Percentiles rank a stretch among this genome's conserved stretches.
phyloP scores from a whole-genome alignment of 2,888 invertebrate species.

The Sisyra nigra region DNA sequence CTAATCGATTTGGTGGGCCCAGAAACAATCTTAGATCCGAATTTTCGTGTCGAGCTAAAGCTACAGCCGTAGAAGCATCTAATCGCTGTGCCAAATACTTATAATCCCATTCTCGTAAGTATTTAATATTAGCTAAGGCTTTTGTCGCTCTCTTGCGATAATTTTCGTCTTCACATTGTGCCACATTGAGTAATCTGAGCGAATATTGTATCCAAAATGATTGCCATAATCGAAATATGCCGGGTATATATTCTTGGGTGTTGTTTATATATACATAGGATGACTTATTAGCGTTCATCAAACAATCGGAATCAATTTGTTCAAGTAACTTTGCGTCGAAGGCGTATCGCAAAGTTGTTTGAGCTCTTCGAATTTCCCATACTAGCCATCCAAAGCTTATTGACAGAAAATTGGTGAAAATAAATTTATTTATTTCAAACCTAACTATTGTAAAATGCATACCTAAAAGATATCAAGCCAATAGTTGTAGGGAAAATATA shows the following conservation, averaged over 20 bases:
- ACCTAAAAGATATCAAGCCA: too few species aligned
- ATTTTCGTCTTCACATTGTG: slow-evolving; percentile 42
- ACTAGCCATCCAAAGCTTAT: not conserved
- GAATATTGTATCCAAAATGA: slow-evolving; percentile 28
- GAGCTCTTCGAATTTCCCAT: slow-evolving; percentile 20
- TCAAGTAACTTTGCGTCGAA: slow-evolving; percentile 23
- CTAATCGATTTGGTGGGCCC: slow-evolving; percentile 37
- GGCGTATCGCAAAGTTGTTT: slow-evolving; percentile 20
- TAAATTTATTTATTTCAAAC: not conserved
- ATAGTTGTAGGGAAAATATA: too few species aligned
- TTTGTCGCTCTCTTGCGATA: slow-evolving; percentile 47
- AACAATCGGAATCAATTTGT: slow-evolving; percentile 16
- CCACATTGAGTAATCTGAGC: slow-evolving; percentile 46
- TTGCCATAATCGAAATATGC: slow-evolving; percentile 16
- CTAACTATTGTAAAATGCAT: too few species aligned
- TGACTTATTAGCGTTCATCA: slow-evolving; percentile 8
- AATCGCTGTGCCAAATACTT: slow-evolving; percentile 54
- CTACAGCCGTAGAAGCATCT: slow-evolving; percentile 58
- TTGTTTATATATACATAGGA: slow-evolving; percentile 11
- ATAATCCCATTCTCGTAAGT: slow-evolving; percentile 31
- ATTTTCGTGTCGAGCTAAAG: slow-evolving; percentile 53
- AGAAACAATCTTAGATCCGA: slow-evolving; percentile 60
- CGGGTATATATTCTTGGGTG: slow-evolving; percentile 9
- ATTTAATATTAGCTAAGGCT: slow-evolving; percentile 45
- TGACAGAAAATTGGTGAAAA: not conserved